Evolutionary conservation across 1,140 invertebrate species (phyloP).

Genomic region (Acyrthosiphon pisum): DNA sequence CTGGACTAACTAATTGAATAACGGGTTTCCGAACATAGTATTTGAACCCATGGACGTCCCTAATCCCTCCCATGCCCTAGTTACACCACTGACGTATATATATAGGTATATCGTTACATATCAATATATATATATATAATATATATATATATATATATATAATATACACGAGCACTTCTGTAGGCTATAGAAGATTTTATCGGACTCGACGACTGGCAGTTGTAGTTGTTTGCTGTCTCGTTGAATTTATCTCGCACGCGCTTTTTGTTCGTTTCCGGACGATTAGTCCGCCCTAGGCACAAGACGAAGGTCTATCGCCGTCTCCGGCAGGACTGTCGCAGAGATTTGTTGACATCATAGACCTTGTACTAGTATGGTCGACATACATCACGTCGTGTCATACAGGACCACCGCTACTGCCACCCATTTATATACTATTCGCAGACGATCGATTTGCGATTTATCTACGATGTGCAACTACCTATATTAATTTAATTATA

Average conservation of each 20-base stretch:
- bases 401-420: too few species aligned
- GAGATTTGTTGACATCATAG: background rate
- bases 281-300: background rate
- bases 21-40: background rate
- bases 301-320: background rate
- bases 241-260: background rate
- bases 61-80: background rate
- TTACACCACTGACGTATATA: background rate
- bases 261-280: background rate
- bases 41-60: background rate
- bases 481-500: background rate
- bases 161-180: background rate
- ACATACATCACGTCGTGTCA: background rate
- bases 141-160: background rate
- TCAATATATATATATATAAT: background rate
- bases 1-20: background rate
- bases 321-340: background rate
- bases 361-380: too few species aligned
- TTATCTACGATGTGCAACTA: background rate
- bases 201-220: background rate
- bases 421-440: background rate
- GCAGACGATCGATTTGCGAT: constrained; percentile 22
- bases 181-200: background rate
- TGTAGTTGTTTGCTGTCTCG: background rate
- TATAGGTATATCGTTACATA: background rate